These are phyloP conservation scores for Gallinago undulata DNA, from an alignment of 2,113 vertebrate genomes.

Conservation along the genomic window DNA sequence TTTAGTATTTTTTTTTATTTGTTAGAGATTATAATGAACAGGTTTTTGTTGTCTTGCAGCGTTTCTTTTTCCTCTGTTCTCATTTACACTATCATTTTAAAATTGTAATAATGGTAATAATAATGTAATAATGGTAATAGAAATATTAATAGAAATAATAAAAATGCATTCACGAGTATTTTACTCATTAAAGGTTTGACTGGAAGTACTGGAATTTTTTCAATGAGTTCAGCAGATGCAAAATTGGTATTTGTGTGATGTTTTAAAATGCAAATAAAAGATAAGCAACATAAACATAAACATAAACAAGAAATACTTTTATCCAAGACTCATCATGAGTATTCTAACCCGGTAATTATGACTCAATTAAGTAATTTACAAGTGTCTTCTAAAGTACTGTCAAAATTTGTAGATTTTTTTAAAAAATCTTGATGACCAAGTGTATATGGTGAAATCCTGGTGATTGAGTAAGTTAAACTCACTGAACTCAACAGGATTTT, in stretches of 20 bases:
- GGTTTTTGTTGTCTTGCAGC: background rate
- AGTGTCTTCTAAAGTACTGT: background rate
- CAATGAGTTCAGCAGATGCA: background rate
- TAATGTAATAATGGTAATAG: background rate
- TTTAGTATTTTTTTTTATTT: background rate
- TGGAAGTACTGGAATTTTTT: background rate
- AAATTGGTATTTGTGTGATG: background rate
- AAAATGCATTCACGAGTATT: background rate
- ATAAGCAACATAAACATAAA: background rate
- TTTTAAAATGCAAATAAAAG: background rate
- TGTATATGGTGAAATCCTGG: background rate
- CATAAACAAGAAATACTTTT: background rate
- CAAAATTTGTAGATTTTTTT: background rate
- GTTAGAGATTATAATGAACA: background rate
- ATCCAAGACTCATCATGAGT: background rate
- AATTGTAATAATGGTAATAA: background rate
- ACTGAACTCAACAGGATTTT: background rate
- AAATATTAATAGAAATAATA: background rate
- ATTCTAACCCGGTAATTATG: background rate
- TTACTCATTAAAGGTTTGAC: background rate
- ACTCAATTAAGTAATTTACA: background rate
- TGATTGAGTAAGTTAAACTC: background rate
- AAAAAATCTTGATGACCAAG: background rate
- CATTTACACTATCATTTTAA: background rate
- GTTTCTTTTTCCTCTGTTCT: background rate